These are phyloP conservation scores for Coelopa pilipes DNA, from an alignment of 2,888 invertebrate species.

Conservation along the genomic window DNA sequence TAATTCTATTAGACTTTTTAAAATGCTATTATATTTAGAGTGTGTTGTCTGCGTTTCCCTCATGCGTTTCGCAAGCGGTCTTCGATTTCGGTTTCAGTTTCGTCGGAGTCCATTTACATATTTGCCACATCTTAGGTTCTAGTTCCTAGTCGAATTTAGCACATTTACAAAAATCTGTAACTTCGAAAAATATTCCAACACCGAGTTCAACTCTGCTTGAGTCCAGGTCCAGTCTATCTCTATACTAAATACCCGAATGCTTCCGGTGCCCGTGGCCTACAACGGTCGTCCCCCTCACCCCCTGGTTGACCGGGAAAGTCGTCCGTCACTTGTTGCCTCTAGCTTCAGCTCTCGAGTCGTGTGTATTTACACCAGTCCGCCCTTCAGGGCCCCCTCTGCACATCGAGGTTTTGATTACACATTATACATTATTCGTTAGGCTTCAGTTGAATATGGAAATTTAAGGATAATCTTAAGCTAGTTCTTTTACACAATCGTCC, in stretches of 20 bases:
- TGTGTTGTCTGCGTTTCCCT: neutral
- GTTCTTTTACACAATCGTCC: too few species aligned
- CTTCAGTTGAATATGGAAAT: too few species aligned
- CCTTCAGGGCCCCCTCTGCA: too few species aligned
- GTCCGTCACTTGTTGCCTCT: too few species aligned
- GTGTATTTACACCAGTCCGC: too few species aligned
- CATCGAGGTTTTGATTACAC: too few species aligned
- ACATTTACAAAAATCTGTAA: constrained; percentile 16
- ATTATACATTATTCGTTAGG: too few species aligned
- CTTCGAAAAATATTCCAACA: constrained; percentile 20
- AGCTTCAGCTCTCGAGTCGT: too few species aligned
- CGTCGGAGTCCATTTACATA: neutral
- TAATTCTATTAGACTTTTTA: neutral
- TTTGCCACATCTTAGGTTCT: neutral
- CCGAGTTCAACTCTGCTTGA: neutral
- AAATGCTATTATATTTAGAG: neutral
- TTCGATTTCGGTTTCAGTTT: neutral
- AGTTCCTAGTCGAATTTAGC: constrained; percentile 7
- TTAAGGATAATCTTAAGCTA: too few species aligned
- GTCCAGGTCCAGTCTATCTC: neutral
- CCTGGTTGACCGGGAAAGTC: too few species aligned
- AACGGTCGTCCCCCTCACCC: neutral
- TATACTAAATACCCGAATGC: neutral
- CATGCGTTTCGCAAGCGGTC: neutral
- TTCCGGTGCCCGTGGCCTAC: neutral